Evolutionary conservation across 2,797 vertebrate genomes (phyloP), one percentile per base, ranked within the genome.

Genomic region (Hyperoplus immaculatus): DNA sequence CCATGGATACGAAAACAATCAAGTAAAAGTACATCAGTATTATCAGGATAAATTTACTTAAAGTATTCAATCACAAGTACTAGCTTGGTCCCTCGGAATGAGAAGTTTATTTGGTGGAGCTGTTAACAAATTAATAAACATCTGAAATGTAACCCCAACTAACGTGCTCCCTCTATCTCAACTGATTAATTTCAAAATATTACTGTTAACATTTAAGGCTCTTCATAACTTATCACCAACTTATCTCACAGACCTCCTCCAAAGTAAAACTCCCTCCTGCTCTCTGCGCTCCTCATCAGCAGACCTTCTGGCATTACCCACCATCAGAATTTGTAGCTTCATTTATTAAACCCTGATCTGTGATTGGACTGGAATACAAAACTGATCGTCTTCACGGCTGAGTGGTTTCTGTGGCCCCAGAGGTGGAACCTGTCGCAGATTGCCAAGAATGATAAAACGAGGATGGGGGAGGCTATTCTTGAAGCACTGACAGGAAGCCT

Each of bases 391-490:
- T 69, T 65, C 18, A 68, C 21, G 58, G 68, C 49, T 47, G 46
- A 82, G 6, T 49, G 60, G 59, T 53, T 51, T 46, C 38, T 67
- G 39, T 66, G 54, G 68, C 60, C 79, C 78, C 64, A 38, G 57
- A 57, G 51, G 21, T 2, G 47, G 56, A 82, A 66, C 10, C 0
- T 72, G 58, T n/a, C 39, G 38, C 1, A 72, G 18, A 75, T 43
- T 72, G 54, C 8, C 43, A 8, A 4, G 29, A 75, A 46, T 75
- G 13, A 56, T 58, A 18, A 63, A 47, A 46, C 47, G 41, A 78
- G 36, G 57, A 43, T 29, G 2, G 46, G 16, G 5, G 8, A 51
- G n/a, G 54, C 11, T 57, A 9, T 66, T 45, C 49, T 59, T 53
- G 43, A 72, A 29, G 2, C 15, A 45, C 11, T 70, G 38, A 21